Percentiles rank a stretch among this genome's conserved stretches.
These are phyloP conservation scores for Teleiodes luculella DNA, from an alignment of 2,888 invertebrate genomes.

Conservation along the genomic window DNA sequence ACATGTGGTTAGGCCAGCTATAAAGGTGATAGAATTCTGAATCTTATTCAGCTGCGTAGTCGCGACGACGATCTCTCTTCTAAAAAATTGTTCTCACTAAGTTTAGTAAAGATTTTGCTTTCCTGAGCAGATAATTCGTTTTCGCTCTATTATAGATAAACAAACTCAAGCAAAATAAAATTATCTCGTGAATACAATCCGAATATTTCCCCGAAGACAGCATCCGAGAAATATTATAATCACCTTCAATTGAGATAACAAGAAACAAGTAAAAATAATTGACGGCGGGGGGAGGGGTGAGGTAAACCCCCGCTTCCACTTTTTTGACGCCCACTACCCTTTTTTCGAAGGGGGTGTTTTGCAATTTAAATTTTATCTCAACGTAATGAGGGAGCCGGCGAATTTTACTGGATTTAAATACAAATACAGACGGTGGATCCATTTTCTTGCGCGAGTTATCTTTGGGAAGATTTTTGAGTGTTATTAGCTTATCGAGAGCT, in stretches of 20 bases:
- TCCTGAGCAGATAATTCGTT: too few relatives aligned
- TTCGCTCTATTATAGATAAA: too few relatives aligned
- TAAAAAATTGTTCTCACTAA: too few relatives aligned
- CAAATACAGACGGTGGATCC: constrained; percentile 9
- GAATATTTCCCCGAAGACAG: too few relatives aligned
- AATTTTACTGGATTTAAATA: constrained; percentile 30
- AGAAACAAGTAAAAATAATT: constrained; percentile 10
- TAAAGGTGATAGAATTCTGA: too few relatives aligned
- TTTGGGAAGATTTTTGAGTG: background rate
- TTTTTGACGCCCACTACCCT: constrained; percentile 70
- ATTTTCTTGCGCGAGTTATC: constrained; percentile 8
- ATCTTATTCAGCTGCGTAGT: too few relatives aligned
- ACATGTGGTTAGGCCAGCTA: too few relatives aligned
- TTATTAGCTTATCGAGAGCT: background rate
- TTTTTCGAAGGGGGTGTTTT: constrained; percentile 65
- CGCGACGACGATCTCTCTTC: too few relatives aligned
- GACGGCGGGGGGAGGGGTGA: background rate
- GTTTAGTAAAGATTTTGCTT: too few relatives aligned
- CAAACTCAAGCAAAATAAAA: too few relatives aligned
- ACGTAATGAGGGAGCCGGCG: constrained; percentile 57
- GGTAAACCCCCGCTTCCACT: constrained; percentile 32
- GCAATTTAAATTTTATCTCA: constrained; percentile 75
- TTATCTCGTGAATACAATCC: too few relatives aligned
- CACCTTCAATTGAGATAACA: constrained; percentile 6
- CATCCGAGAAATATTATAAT: too few relatives aligned